Evolutionary conservation across 2,113 vertebrate species (phyloP), one percentile per base, ranked within the genome.

Genomic region (Centrocercus urophasianus): DNA sequence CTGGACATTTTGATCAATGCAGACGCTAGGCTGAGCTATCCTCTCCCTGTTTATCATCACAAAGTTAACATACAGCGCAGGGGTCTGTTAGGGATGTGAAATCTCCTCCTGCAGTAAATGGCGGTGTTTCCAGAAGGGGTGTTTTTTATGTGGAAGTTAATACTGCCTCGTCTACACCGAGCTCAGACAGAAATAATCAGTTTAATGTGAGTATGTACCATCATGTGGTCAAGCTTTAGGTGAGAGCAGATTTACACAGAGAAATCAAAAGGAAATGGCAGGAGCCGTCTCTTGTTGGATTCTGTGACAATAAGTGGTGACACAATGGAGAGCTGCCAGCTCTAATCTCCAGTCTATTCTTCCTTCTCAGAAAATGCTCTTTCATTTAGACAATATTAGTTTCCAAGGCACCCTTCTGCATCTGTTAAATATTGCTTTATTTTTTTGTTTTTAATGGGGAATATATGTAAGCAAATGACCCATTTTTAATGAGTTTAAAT

Each of bases 231-330:
- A 93, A 92, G 80, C 73, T 86, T 72, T 88, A 97, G 96, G 96
- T 97, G 97, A 97, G 90, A 96, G 95, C 94, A 97, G 97, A 97
- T 98, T 97, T 97, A 97, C 84, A 95, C 95, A 95, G 85, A 50
- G 28, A 96, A 97, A 96, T 96, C 94, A 96, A 97, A 97, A 97
- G 88, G 83, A 95, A 95, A 90, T 90, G 48, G 74, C 92, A 28
- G 83, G 82, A 91, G 38, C 87, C 6, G 10, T 92, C 86, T 89
- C 89, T 93, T 94, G 79, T 86, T 65, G 63, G 83, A 89, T 97
- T 95, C 89, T 95, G 76, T 79, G 96, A 90, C 95, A 94, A 42
- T 70, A 85, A 94, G 61, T 54, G 93, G 69, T 47, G 80, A 86
- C 43, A 45, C 45, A n/a, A 36, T 84, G 83, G 89, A 97, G 83